Evolutionary conservation across 2,797 vertebrate species (phyloP), one percentile per base, ranked within the genome.

Genomic region (Danio jaintianensis): DNA sequence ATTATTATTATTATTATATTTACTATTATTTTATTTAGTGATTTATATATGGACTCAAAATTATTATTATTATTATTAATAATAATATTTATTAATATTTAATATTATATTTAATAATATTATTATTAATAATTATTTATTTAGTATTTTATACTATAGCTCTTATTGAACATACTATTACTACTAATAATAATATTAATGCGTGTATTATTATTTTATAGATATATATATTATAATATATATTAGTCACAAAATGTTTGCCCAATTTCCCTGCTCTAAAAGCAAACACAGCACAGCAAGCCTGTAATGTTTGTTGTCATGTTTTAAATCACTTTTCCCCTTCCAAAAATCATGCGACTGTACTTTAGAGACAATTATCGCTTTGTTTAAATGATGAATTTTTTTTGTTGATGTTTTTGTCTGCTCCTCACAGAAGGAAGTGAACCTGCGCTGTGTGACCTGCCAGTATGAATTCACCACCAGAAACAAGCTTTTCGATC

Each of bases 401-500:
- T 7, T 16, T 8, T 47, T 2, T 15, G 3, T 45, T 1, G 1
- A 29, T 29, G n/a, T 63, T 20, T 55, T 8, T 52, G n/a, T 50
- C 13, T 66, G 6, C 3, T 22, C 13, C 10, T n/a, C 47, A 6
- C 83, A 96, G 95, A 94, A 71, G 85, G 95, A 96, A 81, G 68
- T 75, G n/a, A 91, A 82, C 59, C 92, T 97, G 78, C 68, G 84
- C 83, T 98, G 98, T 67, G 92, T 95, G 70, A 96, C 94, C 70
- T 99, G 98, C 81, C 90, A 91, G 79, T 89, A 87, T 52, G 93
- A 93, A 64, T 99, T 99, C 88, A 62, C 94, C 64, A 96, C 97
- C 0, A 94, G 98, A 87, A 99, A 99, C 91, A 99, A 98, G 89
- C 88, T 99, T 76, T 99, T 99, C 64, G 96, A 96, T 85, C 98